Evolutionary conservation across 2,888 invertebrate genomes (phyloP), one percentile per base, ranked within the genome.

Genomic region (Caenorhabditis sp.): DNA sequence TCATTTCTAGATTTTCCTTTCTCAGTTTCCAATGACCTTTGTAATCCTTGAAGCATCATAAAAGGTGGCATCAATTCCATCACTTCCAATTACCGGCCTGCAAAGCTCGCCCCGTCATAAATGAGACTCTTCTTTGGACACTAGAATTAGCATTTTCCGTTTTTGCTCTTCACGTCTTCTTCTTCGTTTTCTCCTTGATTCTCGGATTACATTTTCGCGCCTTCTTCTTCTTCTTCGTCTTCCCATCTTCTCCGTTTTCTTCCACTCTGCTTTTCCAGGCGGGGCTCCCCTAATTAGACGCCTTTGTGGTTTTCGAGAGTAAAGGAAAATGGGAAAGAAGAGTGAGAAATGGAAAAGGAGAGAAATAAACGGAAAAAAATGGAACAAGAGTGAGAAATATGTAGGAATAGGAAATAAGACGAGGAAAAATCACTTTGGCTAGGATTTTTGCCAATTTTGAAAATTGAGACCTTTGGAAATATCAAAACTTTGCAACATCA

Each of bases 121-220:
- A 75, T 75, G 74, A 74, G 64, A 26, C 19, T 26, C 38, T 24
- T n/a, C n/a, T n/a, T n/a, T 24, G 59, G 54, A 51, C 63, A 41
- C 38, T 8, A 63, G 66, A 75, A 75, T 75, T 75, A 75, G 66
- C 75, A 75, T 75, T 75, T 73, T 31, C 73, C 51, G 54, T 54
- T 68, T 56, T 73, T 72, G 56, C 58, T 63, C 63, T 63, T 44
- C 74, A 26, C 64, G 49, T 66, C 63, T 51, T 54, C 74, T 74
- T 56, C 38, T 70, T 70, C 54, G 41, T 59, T 47, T 44, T 41
- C 58, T 58, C 31, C 72, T 69, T 72, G 72, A 61, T 41, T 38
- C 74, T 75, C 66, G 66, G 75, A 75, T 75, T 75, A 63, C 76
- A 76, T 64, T 75, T 75, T 75, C 66, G 26, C 64, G 75, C 75